phyloP scores from a whole-genome alignment of 30 jellyfish, hydroid and myxozoan species.

The Haliclystus octoradiatus region DNA sequence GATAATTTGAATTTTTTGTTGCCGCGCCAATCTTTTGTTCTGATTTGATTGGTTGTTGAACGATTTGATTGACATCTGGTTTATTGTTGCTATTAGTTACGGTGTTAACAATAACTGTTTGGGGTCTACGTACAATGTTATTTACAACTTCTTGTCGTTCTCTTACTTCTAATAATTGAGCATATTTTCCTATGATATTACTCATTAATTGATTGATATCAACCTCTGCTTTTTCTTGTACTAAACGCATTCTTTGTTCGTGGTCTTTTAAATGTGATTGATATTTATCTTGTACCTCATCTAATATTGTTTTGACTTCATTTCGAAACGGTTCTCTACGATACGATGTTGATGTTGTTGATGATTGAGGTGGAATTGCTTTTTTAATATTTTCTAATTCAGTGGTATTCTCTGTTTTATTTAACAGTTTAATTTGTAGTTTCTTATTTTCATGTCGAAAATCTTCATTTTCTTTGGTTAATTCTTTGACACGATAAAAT shows the following conservation, averaged over 20 bases:
- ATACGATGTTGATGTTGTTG: neutral
- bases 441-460: slow-evolving; percentile 59
- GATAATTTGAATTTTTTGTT: too few species aligned
- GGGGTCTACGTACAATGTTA: too few species aligned
- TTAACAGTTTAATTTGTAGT: too few species aligned
- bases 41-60: too few species aligned
- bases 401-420: too few species aligned
- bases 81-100: too few species aligned
- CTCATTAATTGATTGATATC: slow-evolving; percentile 77
- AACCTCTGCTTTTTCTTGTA: slow-evolving; percentile 74
- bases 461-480: slow-evolving; percentile 66
- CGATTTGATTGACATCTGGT: too few species aligned
- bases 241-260: slow-evolving; percentile 57
- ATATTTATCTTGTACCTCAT: slow-evolving; percentile 68
- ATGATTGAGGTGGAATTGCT: neutral
- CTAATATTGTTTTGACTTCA: slow-evolving; percentile 55
- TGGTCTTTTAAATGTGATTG: slow-evolving; percentile 61
- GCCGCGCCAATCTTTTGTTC: too few species aligned
- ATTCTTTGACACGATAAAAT: slow-evolving; percentile 73
- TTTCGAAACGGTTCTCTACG: slow-evolving; percentile 31
- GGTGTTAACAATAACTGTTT: too few species aligned
- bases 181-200: slow-evolving; percentile 63
- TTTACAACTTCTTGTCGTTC: too few species aligned
- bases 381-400: too few species aligned
- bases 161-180: slow-evolving; percentile 31